Conservation (phyloP, 1,140 invertebrate genomes). For the Sycophaga agraensis region DNA sequence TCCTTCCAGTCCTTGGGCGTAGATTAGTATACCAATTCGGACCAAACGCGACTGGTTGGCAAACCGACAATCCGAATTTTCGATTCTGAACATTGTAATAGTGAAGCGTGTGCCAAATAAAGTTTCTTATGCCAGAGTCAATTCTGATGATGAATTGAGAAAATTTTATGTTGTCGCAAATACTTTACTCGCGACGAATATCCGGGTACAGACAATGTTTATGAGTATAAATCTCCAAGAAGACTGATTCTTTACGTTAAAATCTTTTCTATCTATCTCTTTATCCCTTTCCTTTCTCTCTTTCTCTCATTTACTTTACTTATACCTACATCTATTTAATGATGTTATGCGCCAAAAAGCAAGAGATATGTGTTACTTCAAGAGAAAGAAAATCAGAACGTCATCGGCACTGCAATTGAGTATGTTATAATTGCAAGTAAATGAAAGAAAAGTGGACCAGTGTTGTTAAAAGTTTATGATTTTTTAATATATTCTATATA, state of each 20-base stretch:
- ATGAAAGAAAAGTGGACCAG: conserved; percentile 23
- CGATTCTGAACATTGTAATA: conserved; percentile 36
- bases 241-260: conserved; percentile 20
- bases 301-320: background rate
- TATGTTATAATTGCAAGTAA: conserved; percentile 6
- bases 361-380: background rate
- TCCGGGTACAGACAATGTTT: background rate
- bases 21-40: conserved; percentile 87
- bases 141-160: conserved; percentile 15
- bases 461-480: conserved; percentile 29
- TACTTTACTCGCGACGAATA: background rate
- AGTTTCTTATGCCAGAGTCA: conserved; percentile 17
- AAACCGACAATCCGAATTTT: conserved; percentile 70
- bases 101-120: conserved; percentile 20
- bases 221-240: conserved; percentile 19
- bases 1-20: conserved; percentile 77
- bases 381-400: background rate
- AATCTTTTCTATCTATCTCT: background rate
- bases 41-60: conserved; percentile 73
- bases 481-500: conserved; percentile 23
- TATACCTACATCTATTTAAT: background rate
- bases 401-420: conserved; percentile 2
- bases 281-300: background rate
- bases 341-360: background rate
- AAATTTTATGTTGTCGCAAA: background rate